Base-by-base conservation (phyloP, 2,113 vertebrate species). In the Forbesichthys papilliferus region DNA sequence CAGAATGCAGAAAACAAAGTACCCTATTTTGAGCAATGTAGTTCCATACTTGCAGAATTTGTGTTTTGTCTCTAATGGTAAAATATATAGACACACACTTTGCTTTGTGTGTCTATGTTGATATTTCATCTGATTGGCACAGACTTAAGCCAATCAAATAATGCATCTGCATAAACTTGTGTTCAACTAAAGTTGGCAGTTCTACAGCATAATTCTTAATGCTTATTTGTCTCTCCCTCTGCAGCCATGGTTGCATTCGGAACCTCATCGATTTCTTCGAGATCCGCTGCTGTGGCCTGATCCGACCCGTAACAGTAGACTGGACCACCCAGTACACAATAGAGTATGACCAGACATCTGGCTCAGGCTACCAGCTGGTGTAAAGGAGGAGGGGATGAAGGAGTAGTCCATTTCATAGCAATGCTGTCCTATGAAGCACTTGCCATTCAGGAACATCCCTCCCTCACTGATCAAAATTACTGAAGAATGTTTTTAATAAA, bases 201-300 rank as follows among this genome's bases (percentile, higher is more conserved):
- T 42, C 36, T 42, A 42, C 36, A 6, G 36, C 36, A 42, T 42
- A 6, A 6, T 42, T 42, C 36, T 42, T 42, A 42, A 8, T 42
- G 36, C 36, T 42, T 52, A 12, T 11, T 52, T 11, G 11, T 14
- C 49, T 14, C 49, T 9, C 1, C 9, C 85, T 87, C 49, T 79
- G 0, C 62, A 99, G 98, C 90, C 97, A 98, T 14, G 98, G 98
- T 78, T 99, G 98, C 90, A 71, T 99, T 90, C 91, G 98, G 85
- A 99, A 99, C 90, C 90, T 98, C 86, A 96, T 97, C 88, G 96
- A 99, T 91, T 99, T 99, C 96, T 99, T 99, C 84, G 96, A 98
- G 94, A 93, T 97, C 90, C 95, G 97, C 91, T 99, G 98, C 92
- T 99, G 96, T 80, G 98, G 97, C 82, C 95, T 99, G 84, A 94